Conservation (phyloP, 2,888 invertebrate genomes). For the Bimastos eiseni region DNA sequence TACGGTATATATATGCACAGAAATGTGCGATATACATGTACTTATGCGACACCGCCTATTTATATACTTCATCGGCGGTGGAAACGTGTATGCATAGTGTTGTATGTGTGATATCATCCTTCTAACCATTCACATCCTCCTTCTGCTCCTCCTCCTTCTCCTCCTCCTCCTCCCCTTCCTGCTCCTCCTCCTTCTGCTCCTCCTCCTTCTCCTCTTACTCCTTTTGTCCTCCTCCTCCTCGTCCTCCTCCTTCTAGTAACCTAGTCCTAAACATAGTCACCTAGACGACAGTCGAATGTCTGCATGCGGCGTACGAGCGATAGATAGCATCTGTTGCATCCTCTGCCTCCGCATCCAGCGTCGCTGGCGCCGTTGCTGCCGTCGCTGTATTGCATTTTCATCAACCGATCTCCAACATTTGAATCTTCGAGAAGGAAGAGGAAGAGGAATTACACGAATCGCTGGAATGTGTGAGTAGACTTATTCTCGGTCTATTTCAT, state of each 20-base stretch:
- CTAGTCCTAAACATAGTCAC: too few species aligned
- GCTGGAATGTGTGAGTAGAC: not conserved
- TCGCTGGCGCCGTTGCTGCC: not conserved
- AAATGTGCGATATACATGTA: not conserved
- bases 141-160: not conserved
- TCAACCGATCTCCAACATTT: not conserved
- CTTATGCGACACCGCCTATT: not conserved
- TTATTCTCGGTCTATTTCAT: not conserved
- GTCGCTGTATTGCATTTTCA: constrained; percentile 13
- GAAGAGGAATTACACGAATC: not conserved
- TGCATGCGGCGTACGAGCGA: not conserved
- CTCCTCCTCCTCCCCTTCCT: not conserved
- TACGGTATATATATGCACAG: not conserved
- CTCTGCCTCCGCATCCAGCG: not conserved
- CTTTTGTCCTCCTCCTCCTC: not conserved
- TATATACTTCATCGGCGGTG: not conserved
- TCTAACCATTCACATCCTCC: not conserved
- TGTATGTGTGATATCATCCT: not conserved
- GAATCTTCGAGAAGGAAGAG: too few species aligned
- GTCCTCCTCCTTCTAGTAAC: not conserved
- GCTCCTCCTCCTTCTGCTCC: not conserved
- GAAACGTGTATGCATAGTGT: constrained; percentile 13
- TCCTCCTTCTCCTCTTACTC: not conserved
- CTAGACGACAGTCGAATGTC: not conserved
- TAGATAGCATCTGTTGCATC: not conserved